phyloP scores from a whole-genome alignment of 1,140 invertebrate genomes.

The Brachionus angularis region DNA sequence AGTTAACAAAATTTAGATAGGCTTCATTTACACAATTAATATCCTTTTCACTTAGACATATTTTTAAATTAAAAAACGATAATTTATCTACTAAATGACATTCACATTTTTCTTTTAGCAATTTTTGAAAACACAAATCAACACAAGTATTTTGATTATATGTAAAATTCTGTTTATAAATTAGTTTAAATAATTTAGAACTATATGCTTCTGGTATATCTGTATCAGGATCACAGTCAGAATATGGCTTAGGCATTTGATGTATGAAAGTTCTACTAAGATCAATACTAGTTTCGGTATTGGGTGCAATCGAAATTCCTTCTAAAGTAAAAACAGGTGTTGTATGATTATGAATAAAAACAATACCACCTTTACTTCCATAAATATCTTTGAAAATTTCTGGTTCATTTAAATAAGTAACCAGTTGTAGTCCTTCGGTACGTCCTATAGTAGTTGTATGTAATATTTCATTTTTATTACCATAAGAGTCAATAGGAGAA shows the following conservation, averaged over 20 bases:
- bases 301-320: background rate
- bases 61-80: background rate
- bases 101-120: background rate
- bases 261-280: background rate
- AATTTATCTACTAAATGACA: background rate
- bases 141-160: conserved; percentile 1
- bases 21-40: background rate
- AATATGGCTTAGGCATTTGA: background rate
- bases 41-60: background rate
- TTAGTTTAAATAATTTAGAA: background rate
- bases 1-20: background rate
- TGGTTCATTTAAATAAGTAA: background rate
- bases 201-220: background rate
- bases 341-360: conserved; percentile 29
- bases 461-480: too few relatives aligned
- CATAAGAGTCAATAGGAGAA: too few relatives aligned
- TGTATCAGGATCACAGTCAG: background rate
- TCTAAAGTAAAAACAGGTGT: background rate
- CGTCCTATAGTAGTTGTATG: too few relatives aligned
- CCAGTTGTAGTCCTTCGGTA: background rate
- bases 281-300: conserved; percentile 13
- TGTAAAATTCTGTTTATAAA: background rate
- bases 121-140: background rate
- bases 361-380: background rate
- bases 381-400: background rate